Evolutionary conservation across 2,888 invertebrate species (phyloP).

Genomic region (Bombylius major): DNA sequence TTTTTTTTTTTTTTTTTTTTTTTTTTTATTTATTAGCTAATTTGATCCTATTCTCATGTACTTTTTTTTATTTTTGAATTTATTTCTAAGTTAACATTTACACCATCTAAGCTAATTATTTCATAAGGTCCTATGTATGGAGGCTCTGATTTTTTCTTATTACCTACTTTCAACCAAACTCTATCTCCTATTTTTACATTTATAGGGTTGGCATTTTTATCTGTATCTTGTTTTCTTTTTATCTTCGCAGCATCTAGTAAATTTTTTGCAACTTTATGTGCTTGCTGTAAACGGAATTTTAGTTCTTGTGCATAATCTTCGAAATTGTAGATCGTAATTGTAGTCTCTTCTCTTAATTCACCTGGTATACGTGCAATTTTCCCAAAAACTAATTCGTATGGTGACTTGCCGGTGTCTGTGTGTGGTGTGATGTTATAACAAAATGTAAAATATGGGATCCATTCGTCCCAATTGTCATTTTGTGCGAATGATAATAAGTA

Average conservation of each 20-base stretch:
- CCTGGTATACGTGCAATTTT: neutral
- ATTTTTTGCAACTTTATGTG: neutral
- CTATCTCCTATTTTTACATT: neutral
- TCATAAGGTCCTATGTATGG: neutral
- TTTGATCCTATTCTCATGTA: too few relatives aligned
- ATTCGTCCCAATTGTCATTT: constrained; percentile 12
- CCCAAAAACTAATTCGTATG: neutral
- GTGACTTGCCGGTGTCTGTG: neutral
- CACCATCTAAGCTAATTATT: neutral
- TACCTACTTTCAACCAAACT: neutral
- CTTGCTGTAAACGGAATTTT: neutral
- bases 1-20: too few relatives aligned
- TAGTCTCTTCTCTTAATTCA: neutral
- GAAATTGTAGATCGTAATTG: neutral
- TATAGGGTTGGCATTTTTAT: neutral
- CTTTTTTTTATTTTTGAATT: too few relatives aligned
- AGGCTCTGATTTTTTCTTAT: neutral
- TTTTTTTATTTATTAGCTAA: too few relatives aligned
- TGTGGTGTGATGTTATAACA: constrained; percentile 10
- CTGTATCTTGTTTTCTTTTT: neutral
- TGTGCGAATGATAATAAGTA: constrained; percentile 12
- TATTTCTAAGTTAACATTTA: too few relatives aligned
- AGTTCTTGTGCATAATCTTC: neutral
- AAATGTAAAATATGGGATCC: constrained; percentile 8
- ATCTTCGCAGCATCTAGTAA: neutral